Conservation (phyloP, 2,113 vertebrate genomes). For the Callionymus lyra region DNA sequence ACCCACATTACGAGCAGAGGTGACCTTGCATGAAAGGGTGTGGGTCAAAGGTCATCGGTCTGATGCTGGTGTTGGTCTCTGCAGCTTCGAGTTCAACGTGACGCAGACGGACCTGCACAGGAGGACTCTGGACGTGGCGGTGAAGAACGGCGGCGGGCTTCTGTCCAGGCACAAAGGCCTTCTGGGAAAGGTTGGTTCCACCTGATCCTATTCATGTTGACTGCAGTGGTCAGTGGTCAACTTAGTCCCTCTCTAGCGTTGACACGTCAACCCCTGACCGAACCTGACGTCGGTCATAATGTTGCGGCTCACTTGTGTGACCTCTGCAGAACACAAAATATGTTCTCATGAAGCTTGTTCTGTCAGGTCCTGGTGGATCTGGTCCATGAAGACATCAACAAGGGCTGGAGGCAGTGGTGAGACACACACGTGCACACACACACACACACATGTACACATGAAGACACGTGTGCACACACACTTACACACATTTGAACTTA, state of each 20-base stretch:
- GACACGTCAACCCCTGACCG: too few species aligned
- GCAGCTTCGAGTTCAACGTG: slow-evolving; percentile 90
- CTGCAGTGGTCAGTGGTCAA: too few species aligned
- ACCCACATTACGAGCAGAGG: slow-evolving; percentile 88
- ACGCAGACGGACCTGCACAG: slow-evolving; percentile 81
- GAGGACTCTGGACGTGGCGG: slow-evolving; percentile 85
- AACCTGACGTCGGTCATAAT: too few species aligned
- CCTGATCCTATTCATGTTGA: too few species aligned
- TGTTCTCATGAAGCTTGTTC: neutral
- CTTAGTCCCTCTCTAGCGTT: too few species aligned
- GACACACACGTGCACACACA: slow-evolving; percentile 12
- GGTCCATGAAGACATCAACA: slow-evolving; percentile 77
- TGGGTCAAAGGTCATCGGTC: neutral
- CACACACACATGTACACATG: too few species aligned
- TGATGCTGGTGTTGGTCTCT: neutral
- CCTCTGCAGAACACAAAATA: too few species aligned
- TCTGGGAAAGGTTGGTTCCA: slow-evolving; percentile 79
- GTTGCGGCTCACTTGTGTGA: too few species aligned
- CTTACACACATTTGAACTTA: too few species aligned
- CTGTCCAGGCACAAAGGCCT: slow-evolving; percentile 93
- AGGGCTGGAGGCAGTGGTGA: slow-evolving; percentile 90
- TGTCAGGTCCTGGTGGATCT: slow-evolving; percentile 78
- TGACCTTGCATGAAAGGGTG: slow-evolving; percentile 40
- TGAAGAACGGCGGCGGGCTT: slow-evolving; percentile 92
- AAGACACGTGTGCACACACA: too few species aligned